These are phyloP conservation scores for Lasiurus borealis DNA, from an alignment of 2,113 vertebrate species.

Conservation along the genomic window DNA sequence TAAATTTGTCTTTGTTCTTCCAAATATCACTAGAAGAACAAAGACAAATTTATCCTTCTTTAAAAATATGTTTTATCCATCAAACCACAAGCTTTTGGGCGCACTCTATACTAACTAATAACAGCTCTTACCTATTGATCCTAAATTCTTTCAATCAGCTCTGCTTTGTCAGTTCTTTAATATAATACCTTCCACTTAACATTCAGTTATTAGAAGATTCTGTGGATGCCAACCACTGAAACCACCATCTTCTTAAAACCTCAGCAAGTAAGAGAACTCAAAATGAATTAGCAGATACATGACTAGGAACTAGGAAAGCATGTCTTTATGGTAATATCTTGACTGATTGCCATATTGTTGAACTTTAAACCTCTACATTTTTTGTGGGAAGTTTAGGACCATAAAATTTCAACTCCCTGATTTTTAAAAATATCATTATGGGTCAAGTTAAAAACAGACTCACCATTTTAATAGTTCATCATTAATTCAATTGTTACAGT, in stretches of 20 bases:
- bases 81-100: not conserved
- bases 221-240: constrained; percentile 34
- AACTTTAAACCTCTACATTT: constrained; percentile 47
- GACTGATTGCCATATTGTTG: not conserved
- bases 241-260: constrained; percentile 28
- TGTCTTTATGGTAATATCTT: not conserved
- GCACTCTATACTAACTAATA: constrained; percentile 24
- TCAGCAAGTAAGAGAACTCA: not conserved
- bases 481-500: not conserved
- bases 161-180: constrained; percentile 2
- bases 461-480: constrained; percentile 15
- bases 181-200: constrained; percentile 27
- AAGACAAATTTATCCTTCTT: not conserved
- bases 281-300: constrained; percentile 52
- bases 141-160: constrained; percentile 27
- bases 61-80: not conserved
- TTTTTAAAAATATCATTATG: constrained; percentile 4
- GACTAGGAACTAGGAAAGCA: not conserved
- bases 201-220: constrained; percentile 10
- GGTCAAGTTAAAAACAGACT: constrained; percentile 25
- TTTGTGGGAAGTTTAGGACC: not conserved
- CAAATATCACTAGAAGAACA: not conserved
- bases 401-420: constrained; percentile 16
- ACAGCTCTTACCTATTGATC: not conserved
- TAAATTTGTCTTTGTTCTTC: no score